These are phyloP conservation scores for Solea solea DNA, from an alignment of 2,113 vertebrate species.

Conservation along the genomic window DNA sequence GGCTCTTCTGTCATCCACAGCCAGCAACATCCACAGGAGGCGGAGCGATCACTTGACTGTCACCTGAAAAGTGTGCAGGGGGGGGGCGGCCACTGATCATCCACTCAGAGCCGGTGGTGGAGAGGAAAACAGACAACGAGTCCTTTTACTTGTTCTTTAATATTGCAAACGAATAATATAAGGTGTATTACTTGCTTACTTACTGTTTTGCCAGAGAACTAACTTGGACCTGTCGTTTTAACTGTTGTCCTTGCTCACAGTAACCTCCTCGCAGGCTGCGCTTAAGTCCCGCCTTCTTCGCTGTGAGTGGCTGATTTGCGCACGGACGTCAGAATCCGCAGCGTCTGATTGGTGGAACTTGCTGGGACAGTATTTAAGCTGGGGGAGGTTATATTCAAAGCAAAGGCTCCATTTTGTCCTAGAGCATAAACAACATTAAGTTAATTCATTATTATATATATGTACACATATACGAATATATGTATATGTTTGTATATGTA, in stretches of 20 bases:
- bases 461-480: too few species aligned
- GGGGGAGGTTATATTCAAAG: not conserved
- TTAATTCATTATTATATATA: too few species aligned
- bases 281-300: slow-evolving; percentile 31
- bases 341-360: slow-evolving; percentile 43
- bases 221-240: too few species aligned
- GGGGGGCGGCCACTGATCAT: slow-evolving; percentile 35
- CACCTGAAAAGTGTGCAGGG: slow-evolving; percentile 72
- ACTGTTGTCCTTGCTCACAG: too few species aligned
- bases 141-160: too few species aligned
- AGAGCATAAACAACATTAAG: not conserved
- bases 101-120: slow-evolving; percentile 22
- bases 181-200: too few species aligned
- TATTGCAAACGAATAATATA: too few species aligned
- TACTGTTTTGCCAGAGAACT: too few species aligned
- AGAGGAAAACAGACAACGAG: not conserved
- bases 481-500: too few species aligned
- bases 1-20: slow-evolving; percentile 66
- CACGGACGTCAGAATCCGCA: not conserved
- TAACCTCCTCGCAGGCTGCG: not conserved
- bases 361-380: slow-evolving; percentile 18
- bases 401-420: too few species aligned
- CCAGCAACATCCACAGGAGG: slow-evolving; percentile 66
- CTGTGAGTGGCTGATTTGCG: slow-evolving; percentile 43
- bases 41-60: slow-evolving; percentile 53